Evolutionary conservation across 2,797 vertebrate species (phyloP).

Genomic region (Ctenosaura bakeri): DNA sequence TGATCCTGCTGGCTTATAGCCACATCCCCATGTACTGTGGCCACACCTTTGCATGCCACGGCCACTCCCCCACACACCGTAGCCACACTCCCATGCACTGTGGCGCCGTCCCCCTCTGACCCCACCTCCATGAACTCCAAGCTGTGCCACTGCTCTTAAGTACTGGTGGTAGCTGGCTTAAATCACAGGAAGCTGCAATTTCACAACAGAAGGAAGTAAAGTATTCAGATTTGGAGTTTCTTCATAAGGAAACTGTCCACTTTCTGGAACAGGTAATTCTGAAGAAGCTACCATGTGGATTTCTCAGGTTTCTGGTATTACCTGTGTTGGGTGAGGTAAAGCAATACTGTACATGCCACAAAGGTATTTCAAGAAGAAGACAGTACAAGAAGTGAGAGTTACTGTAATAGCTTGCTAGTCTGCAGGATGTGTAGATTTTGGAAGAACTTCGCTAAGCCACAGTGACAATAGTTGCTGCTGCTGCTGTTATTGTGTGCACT

Average conservation of each 20-base stretch:
- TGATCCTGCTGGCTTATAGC: too few relatives aligned
- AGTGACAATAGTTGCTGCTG: neutral
- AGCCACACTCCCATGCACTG: too few relatives aligned
- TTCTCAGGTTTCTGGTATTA: neutral
- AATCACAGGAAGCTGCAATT: neutral
- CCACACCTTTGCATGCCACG: too few relatives aligned
- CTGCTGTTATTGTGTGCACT: too few relatives aligned
- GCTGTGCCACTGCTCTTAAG: neutral
- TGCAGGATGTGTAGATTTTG: neutral
- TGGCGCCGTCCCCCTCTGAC: too few relatives aligned
- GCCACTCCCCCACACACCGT: too few relatives aligned
- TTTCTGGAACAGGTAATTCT: neutral
- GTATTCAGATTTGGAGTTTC: neutral
- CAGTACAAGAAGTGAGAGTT: neutral
- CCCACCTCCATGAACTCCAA: too few relatives aligned
- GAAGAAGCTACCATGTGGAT: neutral
- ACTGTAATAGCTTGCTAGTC: neutral
- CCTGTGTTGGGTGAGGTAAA: neutral
- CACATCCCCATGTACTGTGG: too few relatives aligned
- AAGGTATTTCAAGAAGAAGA: neutral
- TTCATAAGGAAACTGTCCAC: neutral
- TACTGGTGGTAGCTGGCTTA: neutral
- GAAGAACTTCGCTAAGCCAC: neutral
- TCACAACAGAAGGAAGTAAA: neutral
- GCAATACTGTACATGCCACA: neutral